These are phyloP conservation scores for Aphaenogaster rudis DNA, from an alignment of 1,140 invertebrate genomes.

Conservation along the genomic window DNA sequence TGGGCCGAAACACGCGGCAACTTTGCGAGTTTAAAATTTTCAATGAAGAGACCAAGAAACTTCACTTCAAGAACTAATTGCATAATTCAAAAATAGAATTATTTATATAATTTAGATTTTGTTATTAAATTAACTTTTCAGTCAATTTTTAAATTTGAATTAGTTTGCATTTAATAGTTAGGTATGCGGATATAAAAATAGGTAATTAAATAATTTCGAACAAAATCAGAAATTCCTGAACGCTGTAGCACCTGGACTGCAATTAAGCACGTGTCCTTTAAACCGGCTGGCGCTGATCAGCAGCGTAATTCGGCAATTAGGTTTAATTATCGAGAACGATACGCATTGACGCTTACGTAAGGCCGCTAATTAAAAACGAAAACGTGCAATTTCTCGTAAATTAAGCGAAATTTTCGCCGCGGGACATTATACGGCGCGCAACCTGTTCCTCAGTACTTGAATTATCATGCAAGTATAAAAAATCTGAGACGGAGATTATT, in stretches of 20 bases:
- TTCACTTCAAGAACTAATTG: neutral
- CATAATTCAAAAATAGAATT: neutral
- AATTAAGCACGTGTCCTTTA: conserved; percentile 62
- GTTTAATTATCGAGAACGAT: conserved; percentile 68
- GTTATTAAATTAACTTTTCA: neutral
- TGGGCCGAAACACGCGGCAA: neutral
- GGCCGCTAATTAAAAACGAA: conserved; percentile 67
- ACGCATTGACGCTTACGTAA: conserved; percentile 65
- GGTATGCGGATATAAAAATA: neutral
- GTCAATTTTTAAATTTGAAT: neutral
- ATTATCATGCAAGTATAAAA: conserved; percentile 20
- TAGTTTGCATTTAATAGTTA: neutral
- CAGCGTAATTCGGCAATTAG: conserved; percentile 62
- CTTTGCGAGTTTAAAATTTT: neutral
- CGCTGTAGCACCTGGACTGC: neutral
- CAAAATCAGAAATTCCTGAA: conserved; percentile 38
- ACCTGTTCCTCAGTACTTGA: conserved; percentile 7
- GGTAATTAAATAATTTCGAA: conserved; percentile 42
- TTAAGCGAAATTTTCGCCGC: conserved; percentile 50
- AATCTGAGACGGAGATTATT: conserved; percentile 59
- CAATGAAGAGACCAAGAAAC: neutral
- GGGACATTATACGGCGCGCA: neutral
- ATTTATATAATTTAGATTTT: neutral
- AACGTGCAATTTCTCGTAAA: conserved; percentile 43
- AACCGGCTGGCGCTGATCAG: conserved; percentile 16